phyloP scores from a whole-genome alignment of 2,113 vertebrate species.

The Malurus elegans region DNA sequence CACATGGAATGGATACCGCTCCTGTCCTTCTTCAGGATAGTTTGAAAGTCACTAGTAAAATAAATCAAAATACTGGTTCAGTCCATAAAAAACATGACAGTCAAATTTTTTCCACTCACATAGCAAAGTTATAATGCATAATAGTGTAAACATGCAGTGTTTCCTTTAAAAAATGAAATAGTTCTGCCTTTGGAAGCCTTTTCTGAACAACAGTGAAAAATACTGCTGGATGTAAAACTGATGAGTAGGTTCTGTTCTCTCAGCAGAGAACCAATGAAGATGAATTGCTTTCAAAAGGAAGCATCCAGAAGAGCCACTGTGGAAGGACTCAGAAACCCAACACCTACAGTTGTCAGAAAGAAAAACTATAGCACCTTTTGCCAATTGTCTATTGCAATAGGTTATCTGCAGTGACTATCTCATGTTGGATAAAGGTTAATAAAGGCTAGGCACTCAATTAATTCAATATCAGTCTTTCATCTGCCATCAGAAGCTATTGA shows the following conservation, averaged over 20 bases:
- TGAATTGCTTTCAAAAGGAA: conserved; percentile 54
- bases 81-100: conserved; percentile 36
- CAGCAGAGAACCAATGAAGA: conserved; percentile 63
- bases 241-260: conserved; percentile 63
- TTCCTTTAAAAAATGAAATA: conserved; percentile 70
- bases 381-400: neutral
- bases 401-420: neutral
- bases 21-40: conserved; percentile 18
- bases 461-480: neutral
- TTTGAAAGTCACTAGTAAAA: conserved; percentile 38
- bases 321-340: neutral
- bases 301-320: neutral
- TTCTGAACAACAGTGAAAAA: conserved; percentile 67
- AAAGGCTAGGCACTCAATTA: neutral
- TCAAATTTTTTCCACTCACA: conserved; percentile 32
- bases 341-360: neutral
- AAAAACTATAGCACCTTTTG: neutral
- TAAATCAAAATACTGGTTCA: conserved; percentile 53
- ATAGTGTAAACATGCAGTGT: conserved; percentile 55
- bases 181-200: conserved; percentile 52
- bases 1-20: neutral
- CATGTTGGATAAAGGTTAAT: neutral
- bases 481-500: neutral
- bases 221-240: conserved; percentile 67
- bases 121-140: conserved; percentile 62